Conservation (phyloP, 1,140 invertebrate species). For the Geopemphigus sp. region DNA sequence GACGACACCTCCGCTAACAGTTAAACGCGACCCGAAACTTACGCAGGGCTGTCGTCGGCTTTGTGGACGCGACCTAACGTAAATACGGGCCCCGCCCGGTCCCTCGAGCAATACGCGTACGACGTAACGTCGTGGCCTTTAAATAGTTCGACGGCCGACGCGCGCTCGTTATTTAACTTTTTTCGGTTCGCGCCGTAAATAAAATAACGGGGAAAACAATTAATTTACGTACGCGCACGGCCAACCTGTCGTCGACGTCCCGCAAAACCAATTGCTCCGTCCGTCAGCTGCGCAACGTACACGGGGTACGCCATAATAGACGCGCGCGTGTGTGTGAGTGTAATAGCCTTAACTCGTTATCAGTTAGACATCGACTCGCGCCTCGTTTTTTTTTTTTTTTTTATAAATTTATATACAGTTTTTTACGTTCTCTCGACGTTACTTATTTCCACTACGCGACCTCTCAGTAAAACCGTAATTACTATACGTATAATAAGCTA, state of each 20-base stretch:
- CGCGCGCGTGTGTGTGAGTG: background rate
- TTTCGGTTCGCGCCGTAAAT: background rate
- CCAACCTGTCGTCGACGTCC: conserved; percentile 16
- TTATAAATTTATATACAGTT: too few species aligned
- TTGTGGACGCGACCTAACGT: too few species aligned
- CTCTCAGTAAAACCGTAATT: too few species aligned
- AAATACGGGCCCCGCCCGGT: too few species aligned
- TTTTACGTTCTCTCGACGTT: background rate
- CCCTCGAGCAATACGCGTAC: too few species aligned
- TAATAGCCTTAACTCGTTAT: conserved; percentile 18
- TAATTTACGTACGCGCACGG: background rate
- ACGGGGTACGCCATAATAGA: background rate
- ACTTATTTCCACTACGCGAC: too few species aligned
- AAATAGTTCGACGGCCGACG: background rate
- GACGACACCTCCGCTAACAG: too few species aligned
- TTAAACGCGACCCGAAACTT: too few species aligned
- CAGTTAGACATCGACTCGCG: conserved; percentile 6
- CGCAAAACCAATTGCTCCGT: conserved; percentile 9
- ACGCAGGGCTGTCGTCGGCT: too few species aligned
- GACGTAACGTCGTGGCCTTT: too few species aligned
- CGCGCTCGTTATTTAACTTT: background rate
- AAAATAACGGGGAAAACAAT: background rate
- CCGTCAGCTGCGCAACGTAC: conserved; percentile 45
- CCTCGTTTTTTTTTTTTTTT: conserved; percentile 4
- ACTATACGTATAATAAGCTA: too few species aligned